Conservation (phyloP, 1,140 invertebrate species). For the Helicoverpa armigera region DNA sequence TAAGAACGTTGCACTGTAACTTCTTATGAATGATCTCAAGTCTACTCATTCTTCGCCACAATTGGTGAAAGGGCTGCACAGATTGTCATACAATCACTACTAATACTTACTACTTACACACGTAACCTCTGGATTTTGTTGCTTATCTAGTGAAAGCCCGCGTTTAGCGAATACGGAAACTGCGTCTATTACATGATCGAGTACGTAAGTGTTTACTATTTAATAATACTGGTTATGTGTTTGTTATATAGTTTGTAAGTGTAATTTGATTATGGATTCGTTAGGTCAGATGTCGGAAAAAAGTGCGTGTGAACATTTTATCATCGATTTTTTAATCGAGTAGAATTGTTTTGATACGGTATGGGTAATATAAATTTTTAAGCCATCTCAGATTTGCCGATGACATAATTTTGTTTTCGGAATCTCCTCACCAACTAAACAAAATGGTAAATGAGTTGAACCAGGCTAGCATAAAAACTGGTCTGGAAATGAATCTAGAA, state of each 20-base stretch:
- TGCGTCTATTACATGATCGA: constrained; percentile 9
- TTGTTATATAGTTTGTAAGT: neutral
- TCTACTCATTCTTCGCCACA: too few relatives aligned
- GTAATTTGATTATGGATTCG: constrained; percentile 4
- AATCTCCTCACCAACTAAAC: too few relatives aligned
- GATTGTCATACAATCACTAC: too few relatives aligned
- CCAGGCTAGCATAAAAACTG: neutral
- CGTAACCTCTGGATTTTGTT: neutral
- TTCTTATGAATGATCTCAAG: too few relatives aligned
- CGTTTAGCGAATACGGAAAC: constrained; percentile 3
- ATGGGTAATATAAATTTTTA: too few relatives aligned
- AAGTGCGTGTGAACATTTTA: neutral
- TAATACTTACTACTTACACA: neutral
- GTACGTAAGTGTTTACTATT: constrained; percentile 19
- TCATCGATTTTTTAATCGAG: too few relatives aligned
- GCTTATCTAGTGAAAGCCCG: constrained; percentile 27
- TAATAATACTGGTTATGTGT: constrained; percentile 19
- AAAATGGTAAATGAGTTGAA: neutral
- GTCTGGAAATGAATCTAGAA: neutral
- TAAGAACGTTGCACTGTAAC: too few relatives aligned
- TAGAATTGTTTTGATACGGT: too few relatives aligned
- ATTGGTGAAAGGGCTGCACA: too few relatives aligned
- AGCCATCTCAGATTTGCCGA: too few relatives aligned
- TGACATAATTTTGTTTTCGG: too few relatives aligned
- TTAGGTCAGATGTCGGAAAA: neutral